A percentile compares a stretch with the other conserved stretches of the same genome.
Evolutionary conservation across 1,140 invertebrate genomes (phyloP).

Genomic region (Dolichoris vasculosae): DNA sequence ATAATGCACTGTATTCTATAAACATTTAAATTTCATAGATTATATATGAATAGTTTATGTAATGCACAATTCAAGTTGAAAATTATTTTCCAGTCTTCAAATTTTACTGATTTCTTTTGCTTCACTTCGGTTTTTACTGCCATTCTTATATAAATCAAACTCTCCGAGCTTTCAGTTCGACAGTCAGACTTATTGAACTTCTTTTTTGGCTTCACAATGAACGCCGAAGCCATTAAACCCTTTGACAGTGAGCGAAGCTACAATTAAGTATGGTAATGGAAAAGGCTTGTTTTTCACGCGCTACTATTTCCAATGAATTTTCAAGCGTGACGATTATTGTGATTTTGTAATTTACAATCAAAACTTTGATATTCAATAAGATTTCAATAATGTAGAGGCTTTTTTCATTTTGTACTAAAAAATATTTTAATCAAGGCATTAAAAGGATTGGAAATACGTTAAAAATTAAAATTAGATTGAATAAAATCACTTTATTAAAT

Average conservation of each 20-base stretch:
- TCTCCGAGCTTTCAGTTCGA: background rate
- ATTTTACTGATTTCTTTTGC: background rate
- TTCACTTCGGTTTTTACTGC: background rate
- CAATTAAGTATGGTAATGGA: slow-evolving; percentile 59
- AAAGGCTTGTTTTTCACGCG: slow-evolving; percentile 65
- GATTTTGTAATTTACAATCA: slow-evolving; percentile 25
- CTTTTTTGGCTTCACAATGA: slow-evolving; percentile 15
- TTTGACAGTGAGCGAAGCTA: slow-evolving; percentile 39
- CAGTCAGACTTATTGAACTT: slow-evolving; percentile 32
- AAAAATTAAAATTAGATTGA: background rate
- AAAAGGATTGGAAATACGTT: background rate
- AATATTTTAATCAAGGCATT: background rate
- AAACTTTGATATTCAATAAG: background rate
- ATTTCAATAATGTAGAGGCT: background rate
- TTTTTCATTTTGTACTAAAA: background rate
- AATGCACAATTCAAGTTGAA: no score
- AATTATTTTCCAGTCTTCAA: background rate
- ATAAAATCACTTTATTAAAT: no score
- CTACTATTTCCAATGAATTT: slow-evolving; percentile 42
- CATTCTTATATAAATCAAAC: slow-evolving; percentile 25
- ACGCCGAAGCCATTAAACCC: slow-evolving; percentile 45
- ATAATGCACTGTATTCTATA: no score
- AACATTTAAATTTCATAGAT: no score
- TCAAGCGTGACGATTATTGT: slow-evolving; percentile 49
- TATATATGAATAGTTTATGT: no score